phyloP scores from a whole-genome alignment of 2,797 vertebrate genomes.

The Strix occidentalis region DNA sequence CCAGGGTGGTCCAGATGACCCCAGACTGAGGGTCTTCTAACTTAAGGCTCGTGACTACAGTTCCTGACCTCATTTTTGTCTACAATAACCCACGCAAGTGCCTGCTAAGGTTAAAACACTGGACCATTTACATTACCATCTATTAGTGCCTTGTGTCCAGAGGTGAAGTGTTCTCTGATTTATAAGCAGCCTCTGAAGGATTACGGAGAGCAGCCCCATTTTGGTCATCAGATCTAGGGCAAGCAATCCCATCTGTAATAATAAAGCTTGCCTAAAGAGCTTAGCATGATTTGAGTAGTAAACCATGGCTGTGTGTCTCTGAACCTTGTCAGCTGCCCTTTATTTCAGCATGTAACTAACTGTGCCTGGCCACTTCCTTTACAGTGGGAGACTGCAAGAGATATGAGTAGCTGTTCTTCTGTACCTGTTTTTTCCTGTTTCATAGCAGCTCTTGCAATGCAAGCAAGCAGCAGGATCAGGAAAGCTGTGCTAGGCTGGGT shows the following conservation, averaged over 20 bases:
- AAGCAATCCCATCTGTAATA: constrained; percentile 39
- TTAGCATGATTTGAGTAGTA: background rate
- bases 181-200: constrained; percentile 45
- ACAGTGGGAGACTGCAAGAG: background rate
- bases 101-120: constrained; percentile 11
- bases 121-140: background rate
- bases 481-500: background rate
- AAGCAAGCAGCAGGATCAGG: background rate
- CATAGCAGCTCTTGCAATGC: background rate
- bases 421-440: background rate
- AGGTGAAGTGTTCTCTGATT: constrained; percentile 32
- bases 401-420: background rate
- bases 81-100: background rate
- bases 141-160: background rate
- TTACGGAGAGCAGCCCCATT: constrained; percentile 16
- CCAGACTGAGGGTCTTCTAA: background rate
- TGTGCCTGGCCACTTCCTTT: background rate
- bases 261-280: constrained; percentile 37
- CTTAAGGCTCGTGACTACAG: background rate
- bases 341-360: background rate
- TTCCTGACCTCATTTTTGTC: constrained; percentile 40
- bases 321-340: background rate
- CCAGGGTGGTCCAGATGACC: background rate
- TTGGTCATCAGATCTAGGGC: constrained; percentile 33
- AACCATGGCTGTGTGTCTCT: background rate